Base-by-base conservation (phyloP, 2,888 invertebrate genomes). In the Chelonus formosanus region DNA sequence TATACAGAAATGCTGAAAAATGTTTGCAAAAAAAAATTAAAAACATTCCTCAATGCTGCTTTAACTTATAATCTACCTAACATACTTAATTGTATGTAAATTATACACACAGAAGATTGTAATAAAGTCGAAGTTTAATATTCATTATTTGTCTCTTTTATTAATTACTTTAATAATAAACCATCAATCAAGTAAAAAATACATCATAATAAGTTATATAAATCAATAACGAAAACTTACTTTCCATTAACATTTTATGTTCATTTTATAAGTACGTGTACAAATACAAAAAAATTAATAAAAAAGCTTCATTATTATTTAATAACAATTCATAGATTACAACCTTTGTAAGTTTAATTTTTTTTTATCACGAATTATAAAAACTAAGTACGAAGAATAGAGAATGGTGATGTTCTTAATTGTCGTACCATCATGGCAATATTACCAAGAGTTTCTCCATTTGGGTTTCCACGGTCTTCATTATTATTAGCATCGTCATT, bases 351-450 rank as follows among this genome's bases (percentile, higher is more conserved):
- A 47, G n/a, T 47, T 47, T 3, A 47, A n/a, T n/a, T 47, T n/a
- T 8, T 3, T 47, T 47, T 47, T n/a, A 47, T 40, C 40, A 40
- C 40, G 5, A 40, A 40, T 20, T 6, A 20, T 50, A 6, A 50
- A 6, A 31, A 4, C 70, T 82, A 83, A 71, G 83, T 82, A 68
- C 83, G 75, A 45, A 83, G 70, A 74, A 81, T 79, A 63, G 82
- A 81, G 75, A 82, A 81, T 0, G 82, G 78, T 65, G 83, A 80
- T 36, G 83, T 78, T 52, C 80, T 81, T 63, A 80, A 75, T 69
- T 82, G 83, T 67, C 82, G 76, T 80, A 83, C 82, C 74, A 82
- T 80, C 73, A 81, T 73, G 5, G 82, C 76, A 63, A 80, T 80
- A 73, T 76, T 80, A 67, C 77, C 78, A 8, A 79, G 71, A 43